Conservation (phyloP, 2,797 vertebrate genomes). For the Spinus olivaceus region DNA sequence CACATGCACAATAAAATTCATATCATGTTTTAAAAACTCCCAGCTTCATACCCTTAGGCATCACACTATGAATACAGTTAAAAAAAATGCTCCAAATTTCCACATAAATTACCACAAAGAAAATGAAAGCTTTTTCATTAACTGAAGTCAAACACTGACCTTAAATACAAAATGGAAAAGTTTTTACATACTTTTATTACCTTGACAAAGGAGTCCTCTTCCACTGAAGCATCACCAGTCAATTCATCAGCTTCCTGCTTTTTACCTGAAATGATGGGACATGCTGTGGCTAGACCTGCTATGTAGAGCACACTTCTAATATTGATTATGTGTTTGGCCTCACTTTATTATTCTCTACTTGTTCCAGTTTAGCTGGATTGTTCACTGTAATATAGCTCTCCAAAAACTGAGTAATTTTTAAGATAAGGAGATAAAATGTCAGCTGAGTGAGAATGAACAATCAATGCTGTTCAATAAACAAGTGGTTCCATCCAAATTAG, state of each 20-base stretch:
- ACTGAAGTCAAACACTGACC: background rate
- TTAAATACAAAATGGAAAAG: background rate
- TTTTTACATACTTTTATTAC: conserved; percentile 73
- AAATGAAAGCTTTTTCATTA: background rate
- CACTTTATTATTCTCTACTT: background rate
- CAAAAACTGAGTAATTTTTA: background rate
- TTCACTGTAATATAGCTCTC: background rate
- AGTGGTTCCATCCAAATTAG: background rate
- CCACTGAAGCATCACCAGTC: conserved; percentile 81
- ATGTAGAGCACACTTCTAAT: background rate
- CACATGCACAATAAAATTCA: background rate
- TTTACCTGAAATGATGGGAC: conserved; percentile 80
- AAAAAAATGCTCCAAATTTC: background rate
- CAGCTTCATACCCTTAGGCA: background rate
- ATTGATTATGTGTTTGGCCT: background rate
- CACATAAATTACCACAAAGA: background rate
- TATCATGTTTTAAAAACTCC: background rate
- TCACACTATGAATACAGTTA: background rate
- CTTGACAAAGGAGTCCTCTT: conserved; percentile 89
- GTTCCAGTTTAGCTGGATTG: background rate
- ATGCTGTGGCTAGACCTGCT: background rate
- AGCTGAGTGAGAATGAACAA: background rate
- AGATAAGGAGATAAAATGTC: background rate
- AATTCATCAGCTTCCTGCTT: conserved; percentile 86
- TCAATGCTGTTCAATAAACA: background rate